phyloP scores from a whole-genome alignment of 2,797 vertebrate genomes.

The Eulemur mongoz region DNA sequence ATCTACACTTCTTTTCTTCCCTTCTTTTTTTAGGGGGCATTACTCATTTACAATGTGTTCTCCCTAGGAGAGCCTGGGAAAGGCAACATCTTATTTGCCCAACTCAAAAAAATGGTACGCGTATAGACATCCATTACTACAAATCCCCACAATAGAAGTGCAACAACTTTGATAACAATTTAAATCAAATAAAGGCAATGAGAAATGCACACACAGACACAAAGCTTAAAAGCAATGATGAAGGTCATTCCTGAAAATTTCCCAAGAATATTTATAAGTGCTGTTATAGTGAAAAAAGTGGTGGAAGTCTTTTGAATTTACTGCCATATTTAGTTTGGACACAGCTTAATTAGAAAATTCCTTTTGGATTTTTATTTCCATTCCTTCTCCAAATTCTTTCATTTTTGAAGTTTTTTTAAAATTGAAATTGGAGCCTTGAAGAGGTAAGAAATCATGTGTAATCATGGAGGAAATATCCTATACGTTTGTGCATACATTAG shows the following conservation, averaged over 20 bases:
- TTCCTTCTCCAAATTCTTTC: background rate
- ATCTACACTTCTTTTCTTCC: constrained; percentile 13
- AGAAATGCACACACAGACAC: background rate
- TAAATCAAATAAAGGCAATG: background rate
- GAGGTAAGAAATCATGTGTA: background rate
- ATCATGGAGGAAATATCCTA: background rate
- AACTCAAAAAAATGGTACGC: background rate
- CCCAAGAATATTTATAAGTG: background rate
- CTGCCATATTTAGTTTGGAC: background rate
- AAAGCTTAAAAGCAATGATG: constrained; percentile 43
- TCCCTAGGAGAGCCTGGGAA: background rate
- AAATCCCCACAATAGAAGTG: background rate
- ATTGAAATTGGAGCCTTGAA: background rate
- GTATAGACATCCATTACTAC: background rate
- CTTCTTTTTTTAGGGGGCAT: constrained; percentile 10
- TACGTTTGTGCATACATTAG: background rate
- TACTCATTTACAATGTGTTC: constrained; percentile 9
- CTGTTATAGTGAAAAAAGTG: background rate
- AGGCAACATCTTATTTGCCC: constrained; percentile 22
- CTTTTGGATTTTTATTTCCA: background rate
- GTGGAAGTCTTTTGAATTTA: background rate
- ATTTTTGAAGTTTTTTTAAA: constrained; percentile 42
- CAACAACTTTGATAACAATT: background rate
- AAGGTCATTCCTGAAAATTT: constrained; percentile 21
- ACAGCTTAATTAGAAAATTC: constrained; percentile 23